phyloP scores from a whole-genome alignment of 2,888 invertebrate species.

The Empis stercorea region DNA sequence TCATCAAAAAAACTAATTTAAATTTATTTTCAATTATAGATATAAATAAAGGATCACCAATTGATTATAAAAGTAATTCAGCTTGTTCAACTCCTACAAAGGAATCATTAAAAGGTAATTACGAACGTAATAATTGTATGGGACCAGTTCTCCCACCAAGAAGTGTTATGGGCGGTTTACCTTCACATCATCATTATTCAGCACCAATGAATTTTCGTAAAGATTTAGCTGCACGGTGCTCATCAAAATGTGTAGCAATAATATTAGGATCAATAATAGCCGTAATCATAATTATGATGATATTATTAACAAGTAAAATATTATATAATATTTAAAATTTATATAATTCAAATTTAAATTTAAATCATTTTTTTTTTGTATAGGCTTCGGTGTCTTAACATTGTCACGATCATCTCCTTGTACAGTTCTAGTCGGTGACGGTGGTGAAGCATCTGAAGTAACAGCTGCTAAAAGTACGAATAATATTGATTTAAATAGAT shows the following conservation, averaged over 20 bases:
- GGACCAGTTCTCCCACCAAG: constrained; percentile 65
- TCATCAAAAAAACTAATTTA: too few species aligned
- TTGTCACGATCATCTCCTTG: constrained; percentile 76
- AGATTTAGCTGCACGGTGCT: constrained; percentile 73
- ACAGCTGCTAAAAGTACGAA: constrained; percentile 56
- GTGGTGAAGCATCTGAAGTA: constrained; percentile 60
- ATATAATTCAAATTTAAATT: neutral
- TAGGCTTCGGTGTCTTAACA: constrained; percentile 71
- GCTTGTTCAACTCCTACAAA: constrained; percentile 80
- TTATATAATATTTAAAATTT: neutral
- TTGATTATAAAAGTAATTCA: constrained; percentile 75
- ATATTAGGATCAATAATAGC: constrained; percentile 73
- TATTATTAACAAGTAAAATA: constrained; percentile 71
- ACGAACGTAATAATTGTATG: constrained; percentile 48
- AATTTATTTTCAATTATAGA: constrained; percentile 44
- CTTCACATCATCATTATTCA: constrained; percentile 60
- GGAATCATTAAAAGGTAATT: constrained; percentile 44
- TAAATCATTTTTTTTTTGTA: constrained; percentile 9
- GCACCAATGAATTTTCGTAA: constrained; percentile 79
- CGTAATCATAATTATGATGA: constrained; percentile 67
- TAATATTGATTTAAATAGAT: constrained; percentile 57
- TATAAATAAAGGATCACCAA: constrained; percentile 76
- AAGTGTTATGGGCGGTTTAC: constrained; percentile 39
- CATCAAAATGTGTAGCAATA: constrained; percentile 87
- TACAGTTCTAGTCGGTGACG: constrained; percentile 68